Percentiles rank a stretch among this genome's conserved stretches.
These are phyloP conservation scores for Chironomus tepperi DNA, from an alignment of 1,140 invertebrate genomes.

Conservation along the genomic window DNA sequence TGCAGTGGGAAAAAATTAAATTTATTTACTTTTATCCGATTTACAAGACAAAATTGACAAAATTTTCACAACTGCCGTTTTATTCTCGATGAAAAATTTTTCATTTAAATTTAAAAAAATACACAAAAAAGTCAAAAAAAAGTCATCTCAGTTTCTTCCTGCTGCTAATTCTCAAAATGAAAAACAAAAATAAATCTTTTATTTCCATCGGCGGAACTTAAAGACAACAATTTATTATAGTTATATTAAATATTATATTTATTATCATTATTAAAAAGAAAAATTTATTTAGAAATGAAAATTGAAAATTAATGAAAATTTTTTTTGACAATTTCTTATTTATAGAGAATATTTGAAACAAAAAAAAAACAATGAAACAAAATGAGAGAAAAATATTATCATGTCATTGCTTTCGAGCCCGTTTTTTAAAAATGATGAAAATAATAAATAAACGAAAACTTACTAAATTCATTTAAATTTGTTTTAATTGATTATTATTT, in stretches of 20 bases:
- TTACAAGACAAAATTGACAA: neutral
- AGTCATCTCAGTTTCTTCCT: neutral
- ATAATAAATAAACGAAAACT: constrained; percentile 4
- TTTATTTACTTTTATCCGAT: neutral
- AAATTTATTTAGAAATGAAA: neutral
- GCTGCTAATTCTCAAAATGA: neutral
- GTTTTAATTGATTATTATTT: neutral
- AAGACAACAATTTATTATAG: neutral
- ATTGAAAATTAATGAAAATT: neutral
- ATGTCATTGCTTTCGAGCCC: constrained; percentile 6
- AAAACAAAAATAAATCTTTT: neutral
- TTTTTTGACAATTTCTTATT: constrained; percentile 14
- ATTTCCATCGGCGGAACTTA: neutral
- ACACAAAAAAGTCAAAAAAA: neutral
- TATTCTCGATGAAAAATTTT: neutral
- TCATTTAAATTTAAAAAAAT: neutral
- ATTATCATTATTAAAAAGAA: neutral
- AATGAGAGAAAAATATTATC: neutral
- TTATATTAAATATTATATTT: constrained; percentile 8
- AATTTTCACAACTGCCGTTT: neutral
- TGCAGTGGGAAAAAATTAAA: neutral
- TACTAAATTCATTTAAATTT: neutral
- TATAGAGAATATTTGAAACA: neutral
- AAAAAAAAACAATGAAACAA: neutral
- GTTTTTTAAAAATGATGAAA: constrained; percentile 15